Base-by-base conservation (phyloP, 2,797 vertebrate genomes). In the Centropyge bicolor region DNA sequence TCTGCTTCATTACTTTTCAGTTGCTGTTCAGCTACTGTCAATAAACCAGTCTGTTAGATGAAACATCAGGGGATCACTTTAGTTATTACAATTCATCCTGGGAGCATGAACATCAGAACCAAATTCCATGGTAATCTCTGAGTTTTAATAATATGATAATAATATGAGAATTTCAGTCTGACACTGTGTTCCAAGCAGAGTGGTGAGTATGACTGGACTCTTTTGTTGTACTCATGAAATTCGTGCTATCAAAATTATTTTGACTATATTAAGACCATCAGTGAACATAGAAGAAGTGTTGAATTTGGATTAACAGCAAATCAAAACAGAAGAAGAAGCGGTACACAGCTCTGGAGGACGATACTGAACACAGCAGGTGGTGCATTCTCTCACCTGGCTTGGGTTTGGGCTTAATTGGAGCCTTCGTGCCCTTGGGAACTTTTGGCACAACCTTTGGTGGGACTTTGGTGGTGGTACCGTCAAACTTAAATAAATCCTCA, bases 371-470 rank as follows among this genome's bases (percentile, higher is more conserved):
- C 4, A 45, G 24, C 22, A 12, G 31, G 35, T 14, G 54, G 3
- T 13, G 6, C 6, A 1, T 6, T 52, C 46, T 65, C 80, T 91
- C 69, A 95, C 93, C 94, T 91, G 90, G 76, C 61, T 93, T 94
- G 57, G 91, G 90, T 46, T 94, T 93, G 72, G 89, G 83, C 4
- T 94, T 94, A 16, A 13, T 48, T 0, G 96, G 95, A 36, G 89
- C 93, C 83, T 92, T 97, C 74, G 96, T 96, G 0, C 89, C 90
- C 69, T 87, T 74, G 55, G 91, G 85, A 36, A 90, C 93, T 74
- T 93, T 94, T 62, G 92, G 87, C 19, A 89, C 78, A 0, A 87
- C 87, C 72, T 84, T 90, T 57, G 84, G 90, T 2, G 95, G 89
- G 22, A 91, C 70, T 86, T 95, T 92, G 54, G 90, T 89, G 43